Evolutionary conservation across 1,140 invertebrate genomes (phyloP).

Genomic region (Triops cancriformis): DNA sequence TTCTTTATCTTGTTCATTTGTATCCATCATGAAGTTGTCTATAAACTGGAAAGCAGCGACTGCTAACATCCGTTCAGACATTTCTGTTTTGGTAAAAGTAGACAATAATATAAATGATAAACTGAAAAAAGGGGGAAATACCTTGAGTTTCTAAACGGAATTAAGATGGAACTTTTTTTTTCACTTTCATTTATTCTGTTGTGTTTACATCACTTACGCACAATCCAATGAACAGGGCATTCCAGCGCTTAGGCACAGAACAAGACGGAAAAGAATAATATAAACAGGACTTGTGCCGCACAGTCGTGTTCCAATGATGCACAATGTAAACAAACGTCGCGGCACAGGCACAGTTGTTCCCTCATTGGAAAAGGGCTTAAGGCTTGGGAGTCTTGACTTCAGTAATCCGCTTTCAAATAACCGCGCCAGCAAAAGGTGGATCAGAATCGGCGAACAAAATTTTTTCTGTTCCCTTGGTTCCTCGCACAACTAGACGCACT

Average conservation of each 20-base stretch:
- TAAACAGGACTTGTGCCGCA: background rate
- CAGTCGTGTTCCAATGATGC: constrained; percentile 35
- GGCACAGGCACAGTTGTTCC: too few species aligned
- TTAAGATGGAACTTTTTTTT: background rate
- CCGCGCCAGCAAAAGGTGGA: too few species aligned
- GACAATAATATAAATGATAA: background rate
- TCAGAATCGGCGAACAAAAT: too few species aligned
- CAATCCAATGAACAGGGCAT: background rate
- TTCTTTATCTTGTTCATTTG: background rate
- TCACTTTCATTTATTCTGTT: background rate
- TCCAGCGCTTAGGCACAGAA: background rate
- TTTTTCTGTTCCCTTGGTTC: too few species aligned
- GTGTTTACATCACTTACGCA: background rate
- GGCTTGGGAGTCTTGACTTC: too few species aligned
- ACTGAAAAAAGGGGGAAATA: background rate
- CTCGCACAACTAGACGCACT: too few species aligned
- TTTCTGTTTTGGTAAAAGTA: background rate
- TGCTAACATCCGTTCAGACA: background rate
- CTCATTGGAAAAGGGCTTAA: too few species aligned
- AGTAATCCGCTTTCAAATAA: too few species aligned
- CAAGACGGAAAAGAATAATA: background rate
- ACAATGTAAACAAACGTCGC: constrained; percentile 39
- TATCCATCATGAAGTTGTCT: background rate
- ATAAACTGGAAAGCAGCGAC: background rate
- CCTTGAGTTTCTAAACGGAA: background rate